A percentile compares a stretch with the other conserved stretches of the same genome.
Conservation (phyloP, 2,113 vertebrate genomes). For the Mirza zaza region DNA sequence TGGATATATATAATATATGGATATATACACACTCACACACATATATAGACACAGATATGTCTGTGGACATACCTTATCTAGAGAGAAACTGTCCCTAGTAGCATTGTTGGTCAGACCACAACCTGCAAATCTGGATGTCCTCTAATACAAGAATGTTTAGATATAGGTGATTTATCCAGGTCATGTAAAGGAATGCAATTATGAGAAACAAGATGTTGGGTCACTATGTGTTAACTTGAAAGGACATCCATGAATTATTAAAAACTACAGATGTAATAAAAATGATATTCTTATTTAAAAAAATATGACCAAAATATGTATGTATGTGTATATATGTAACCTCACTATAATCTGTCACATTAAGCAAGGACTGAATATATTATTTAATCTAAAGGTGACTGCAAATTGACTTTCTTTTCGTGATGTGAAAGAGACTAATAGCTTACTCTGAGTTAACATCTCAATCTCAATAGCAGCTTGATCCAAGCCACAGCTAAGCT, state of each 20-base stretch:
- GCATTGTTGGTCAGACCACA: not conserved
- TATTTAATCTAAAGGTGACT: conserved; percentile 15
- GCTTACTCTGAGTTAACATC: not conserved
- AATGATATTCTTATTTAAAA: not conserved
- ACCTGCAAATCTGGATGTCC: not conserved
- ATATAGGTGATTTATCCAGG: not conserved
- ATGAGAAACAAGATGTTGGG: not conserved
- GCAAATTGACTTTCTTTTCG: conserved; percentile 14
- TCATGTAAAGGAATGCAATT: not conserved
- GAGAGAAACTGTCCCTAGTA: not conserved
- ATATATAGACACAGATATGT: accelerated
- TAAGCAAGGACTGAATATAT: not conserved
- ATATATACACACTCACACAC: not conserved
- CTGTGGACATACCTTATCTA: not conserved
- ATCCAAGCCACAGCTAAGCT: not conserved
- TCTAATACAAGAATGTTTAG: not conserved
- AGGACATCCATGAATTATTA: not conserved
- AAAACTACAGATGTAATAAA: not conserved
- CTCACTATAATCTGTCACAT: not conserved
- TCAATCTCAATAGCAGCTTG: not conserved
- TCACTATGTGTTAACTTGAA: not conserved
- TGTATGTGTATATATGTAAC: not conserved
- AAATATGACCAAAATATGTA: not conserved
- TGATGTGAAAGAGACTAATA: not conserved
- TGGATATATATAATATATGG: not conserved